Conservation (phyloP, 2,113 vertebrate species). For the Poicephalus gulielmi region DNA sequence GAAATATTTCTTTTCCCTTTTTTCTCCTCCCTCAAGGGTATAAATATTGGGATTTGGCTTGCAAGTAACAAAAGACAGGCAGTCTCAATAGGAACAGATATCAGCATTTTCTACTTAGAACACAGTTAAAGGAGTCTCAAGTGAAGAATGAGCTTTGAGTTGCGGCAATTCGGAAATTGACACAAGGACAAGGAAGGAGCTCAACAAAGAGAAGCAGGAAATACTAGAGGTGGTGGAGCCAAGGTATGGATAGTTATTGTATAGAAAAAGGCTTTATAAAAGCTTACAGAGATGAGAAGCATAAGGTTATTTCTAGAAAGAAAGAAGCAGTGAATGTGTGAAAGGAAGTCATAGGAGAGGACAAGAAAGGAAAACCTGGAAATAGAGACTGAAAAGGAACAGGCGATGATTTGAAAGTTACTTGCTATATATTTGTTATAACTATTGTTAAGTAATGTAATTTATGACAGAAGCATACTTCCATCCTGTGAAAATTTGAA, state of each 20-base stretch:
- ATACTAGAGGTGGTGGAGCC: neutral
- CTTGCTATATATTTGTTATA: neutral
- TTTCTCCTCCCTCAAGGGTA: neutral
- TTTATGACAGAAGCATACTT: neutral
- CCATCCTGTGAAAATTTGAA: neutral
- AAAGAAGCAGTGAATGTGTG: neutral
- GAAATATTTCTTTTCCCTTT: neutral
- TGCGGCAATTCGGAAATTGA: neutral
- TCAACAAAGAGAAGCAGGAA: neutral
- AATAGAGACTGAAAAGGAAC: neutral
- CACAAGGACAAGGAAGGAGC: neutral
- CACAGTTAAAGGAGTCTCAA: neutral
- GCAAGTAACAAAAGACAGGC: neutral
- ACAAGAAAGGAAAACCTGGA: neutral
- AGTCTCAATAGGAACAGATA: neutral
- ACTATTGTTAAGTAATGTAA: neutral
- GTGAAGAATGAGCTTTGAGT: neutral
- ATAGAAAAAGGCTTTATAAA: neutral
- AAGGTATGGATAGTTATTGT: neutral
- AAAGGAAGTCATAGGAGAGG: neutral
- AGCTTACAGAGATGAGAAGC: neutral
- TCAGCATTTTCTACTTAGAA: neutral
- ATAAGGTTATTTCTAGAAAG: neutral
- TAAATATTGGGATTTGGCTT: neutral
- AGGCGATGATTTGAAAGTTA: neutral